Percentiles rank a stretch among this genome's conserved stretches.
Evolutionary conservation across 2,797 vertebrate species (phyloP).

Genomic region (Salmo trutta): DNA sequence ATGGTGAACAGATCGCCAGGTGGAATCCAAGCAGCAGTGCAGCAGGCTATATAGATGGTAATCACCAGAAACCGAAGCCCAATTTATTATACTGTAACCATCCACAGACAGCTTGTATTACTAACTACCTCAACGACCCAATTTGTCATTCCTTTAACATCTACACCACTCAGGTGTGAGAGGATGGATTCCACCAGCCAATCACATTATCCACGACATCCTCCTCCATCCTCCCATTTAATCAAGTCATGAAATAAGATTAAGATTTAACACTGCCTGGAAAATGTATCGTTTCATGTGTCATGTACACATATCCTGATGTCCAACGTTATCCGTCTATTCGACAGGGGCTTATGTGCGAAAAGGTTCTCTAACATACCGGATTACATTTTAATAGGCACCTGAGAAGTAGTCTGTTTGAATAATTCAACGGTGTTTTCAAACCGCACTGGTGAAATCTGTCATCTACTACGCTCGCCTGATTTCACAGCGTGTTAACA

Average conservation of each 20-base stretch:
- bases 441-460: conserved; percentile 35
- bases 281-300: conserved; percentile 19
- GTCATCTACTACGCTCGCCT: conserved; percentile 31
- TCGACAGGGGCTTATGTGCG: conserved; percentile 4
- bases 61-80: not conserved
- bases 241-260: conserved; percentile 26
- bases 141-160: conserved; percentile 21
- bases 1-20: too few relatives aligned
- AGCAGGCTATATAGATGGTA: not conserved
- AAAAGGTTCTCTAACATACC: not conserved
- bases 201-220: conserved; percentile 31
- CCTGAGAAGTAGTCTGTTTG: conserved; percentile 19
- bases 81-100: not conserved
- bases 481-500: conserved; percentile 55
- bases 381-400: conserved; percentile 25
- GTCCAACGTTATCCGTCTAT: conserved; percentile 5
- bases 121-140: conserved; percentile 17
- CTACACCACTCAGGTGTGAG: conserved; percentile 32
- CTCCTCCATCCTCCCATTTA: conserved; percentile 14
- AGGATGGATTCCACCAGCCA: conserved; percentile 24
- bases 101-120: conserved; percentile 30
- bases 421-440: conserved; percentile 56
- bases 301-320: not conserved
- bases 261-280: conserved; percentile 22
- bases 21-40: too few relatives aligned